These are phyloP conservation scores for Eublepharis macularius DNA, from an alignment of 2,113 vertebrate genomes.

Conservation along the genomic window DNA sequence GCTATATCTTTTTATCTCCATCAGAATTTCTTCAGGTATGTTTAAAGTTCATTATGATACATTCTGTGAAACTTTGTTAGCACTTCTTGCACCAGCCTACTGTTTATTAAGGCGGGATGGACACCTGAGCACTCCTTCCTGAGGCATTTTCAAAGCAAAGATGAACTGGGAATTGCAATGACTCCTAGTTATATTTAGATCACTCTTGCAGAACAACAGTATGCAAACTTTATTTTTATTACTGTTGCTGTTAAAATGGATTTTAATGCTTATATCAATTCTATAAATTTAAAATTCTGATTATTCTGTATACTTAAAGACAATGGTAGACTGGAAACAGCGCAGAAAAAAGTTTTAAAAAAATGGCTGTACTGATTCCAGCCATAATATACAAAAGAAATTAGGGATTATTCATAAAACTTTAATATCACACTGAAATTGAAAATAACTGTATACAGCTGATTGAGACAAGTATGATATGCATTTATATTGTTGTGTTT, in stretches of 20 bases:
- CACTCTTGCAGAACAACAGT: too few species aligned
- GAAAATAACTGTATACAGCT: background rate
- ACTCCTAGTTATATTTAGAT: too few species aligned
- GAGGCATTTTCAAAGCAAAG: background rate
- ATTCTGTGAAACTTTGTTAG: conserved; percentile 4
- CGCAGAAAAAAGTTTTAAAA: background rate
- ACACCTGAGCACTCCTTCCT: background rate
- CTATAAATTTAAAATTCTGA: too few species aligned
- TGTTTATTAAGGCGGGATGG: background rate
- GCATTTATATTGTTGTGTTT: background rate
- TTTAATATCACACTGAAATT: background rate
- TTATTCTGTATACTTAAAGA: too few species aligned
- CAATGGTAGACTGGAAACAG: background rate
- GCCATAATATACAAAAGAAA: background rate
- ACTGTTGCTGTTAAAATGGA: too few species aligned
- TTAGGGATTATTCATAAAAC: background rate
- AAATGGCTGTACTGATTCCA: background rate
- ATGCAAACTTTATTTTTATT: too few species aligned
- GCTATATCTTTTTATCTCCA: conserved; percentile 91
- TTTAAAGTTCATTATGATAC: conserved; percentile 22
- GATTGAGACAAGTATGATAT: background rate
- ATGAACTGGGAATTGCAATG: background rate
- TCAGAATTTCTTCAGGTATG: conserved; percentile 94
- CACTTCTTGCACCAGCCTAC: background rate
- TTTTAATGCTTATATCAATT: too few species aligned